Evolutionary conservation across 2,797 vertebrate genomes (phyloP), one percentile per base, ranked within the genome.

Genomic region (Acrossocheilus wenchowensis): DNA sequence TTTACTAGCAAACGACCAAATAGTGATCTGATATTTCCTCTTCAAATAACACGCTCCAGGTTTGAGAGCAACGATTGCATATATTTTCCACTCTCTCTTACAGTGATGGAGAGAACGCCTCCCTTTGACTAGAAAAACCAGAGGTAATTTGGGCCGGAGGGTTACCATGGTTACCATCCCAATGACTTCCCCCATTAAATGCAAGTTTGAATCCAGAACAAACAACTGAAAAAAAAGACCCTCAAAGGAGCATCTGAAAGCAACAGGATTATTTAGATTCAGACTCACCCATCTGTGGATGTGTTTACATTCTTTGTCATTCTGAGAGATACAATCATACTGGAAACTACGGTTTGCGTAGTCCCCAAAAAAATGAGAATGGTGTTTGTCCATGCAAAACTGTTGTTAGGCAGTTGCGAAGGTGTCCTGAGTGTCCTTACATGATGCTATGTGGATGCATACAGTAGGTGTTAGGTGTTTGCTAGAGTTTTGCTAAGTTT

Each of bases 141-240:
- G 73, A 80, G 68, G 84, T 85, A 93, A 93, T 94, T 93, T 94
- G 89, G 92, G 92, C 91, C 91, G 92, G 88, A 90, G 91, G 93
- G 95, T 96, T 95, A 93, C 95, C 94, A 96, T 95, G 93, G 96
- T 92, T 95, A 96, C 95, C 92, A 78, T 92, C 92, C 93, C 86
- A 92, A 93, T 93, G 94, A 93, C 92, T 90, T 89, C 88, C 91
- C 87, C 90, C 93, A 95, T 94, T 94, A 94, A 95, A 92, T 89
- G 91, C 85, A 86, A 87, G 50, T 86, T 94, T 87, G 60, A 82
- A 86, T 66, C 14, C 34, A 68, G 62, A 90, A 73, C 52, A 43
- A 86, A 87, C 48, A 81, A 68, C 52, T 82, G 81, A 72, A 78
- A 26, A 26, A 30, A 54, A 34, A 88, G 39, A 57, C 66, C 21